Conservation (phyloP, 2,888 invertebrate genomes). For the Cactoblastis cactorum region DNA sequence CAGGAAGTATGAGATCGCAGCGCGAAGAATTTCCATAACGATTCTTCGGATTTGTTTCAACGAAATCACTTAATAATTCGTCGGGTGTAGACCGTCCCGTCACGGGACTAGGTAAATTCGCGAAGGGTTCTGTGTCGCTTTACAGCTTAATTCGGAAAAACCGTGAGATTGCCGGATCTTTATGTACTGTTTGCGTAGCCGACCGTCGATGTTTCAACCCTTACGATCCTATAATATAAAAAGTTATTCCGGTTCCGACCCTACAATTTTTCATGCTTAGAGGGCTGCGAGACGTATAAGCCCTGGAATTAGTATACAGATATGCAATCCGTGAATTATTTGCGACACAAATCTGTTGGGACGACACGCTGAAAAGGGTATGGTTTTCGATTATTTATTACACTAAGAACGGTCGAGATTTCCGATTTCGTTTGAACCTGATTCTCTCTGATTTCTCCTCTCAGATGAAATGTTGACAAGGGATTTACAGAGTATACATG, state of each 20-base stretch:
- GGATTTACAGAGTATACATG: background rate
- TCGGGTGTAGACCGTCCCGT: conserved; percentile 30
- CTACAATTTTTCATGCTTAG: conserved; percentile 46
- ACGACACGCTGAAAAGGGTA: background rate
- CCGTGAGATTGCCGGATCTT: conserved; percentile 64
- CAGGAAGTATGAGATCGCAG: too few species aligned
- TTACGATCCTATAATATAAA: conserved; percentile 61
- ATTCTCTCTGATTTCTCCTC: too few species aligned
- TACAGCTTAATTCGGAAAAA: conserved; percentile 69
- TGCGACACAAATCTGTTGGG: conserved; percentile 8
- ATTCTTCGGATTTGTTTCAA: conserved; percentile 54
- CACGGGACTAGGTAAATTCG: conserved; percentile 47
- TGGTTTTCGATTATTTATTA: background rate
- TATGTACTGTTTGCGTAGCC: conserved; percentile 70
- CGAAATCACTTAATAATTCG: conserved; percentile 65
- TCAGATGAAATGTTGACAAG: too few species aligned
- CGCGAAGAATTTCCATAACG: conserved; percentile 43
- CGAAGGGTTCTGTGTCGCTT: conserved; percentile 53
- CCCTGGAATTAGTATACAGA: conserved; percentile 35
- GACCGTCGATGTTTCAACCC: conserved; percentile 66
- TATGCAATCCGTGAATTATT: conserved; percentile 9
- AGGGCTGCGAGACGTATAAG: conserved; percentile 29
- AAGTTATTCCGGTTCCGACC: conserved; percentile 50
- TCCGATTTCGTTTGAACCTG: too few species aligned
- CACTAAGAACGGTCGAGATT: background rate